phyloP scores from a whole-genome alignment of 2,888 invertebrate genomes.

The Exephanes ischioxanthus region DNA sequence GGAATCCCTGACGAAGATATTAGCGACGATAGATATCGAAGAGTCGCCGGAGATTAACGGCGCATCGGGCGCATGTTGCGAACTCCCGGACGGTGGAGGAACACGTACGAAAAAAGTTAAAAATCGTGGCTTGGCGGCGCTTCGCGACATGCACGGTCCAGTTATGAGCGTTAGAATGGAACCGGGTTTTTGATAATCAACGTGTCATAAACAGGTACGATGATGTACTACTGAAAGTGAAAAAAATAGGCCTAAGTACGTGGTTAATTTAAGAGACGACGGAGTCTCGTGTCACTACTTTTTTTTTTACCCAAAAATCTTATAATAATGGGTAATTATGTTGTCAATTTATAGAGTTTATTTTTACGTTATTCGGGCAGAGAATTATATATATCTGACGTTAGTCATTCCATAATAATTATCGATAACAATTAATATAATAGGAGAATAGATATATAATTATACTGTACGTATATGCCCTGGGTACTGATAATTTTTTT shows the following conservation, averaged over 20 bases:
- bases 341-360: conserved; percentile 65
- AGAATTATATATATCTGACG: conserved; percentile 55
- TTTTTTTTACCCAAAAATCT: conserved; percentile 42
- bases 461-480: conserved; percentile 15
- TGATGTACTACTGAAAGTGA: conserved; percentile 14
- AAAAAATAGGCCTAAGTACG: conserved; percentile 15
- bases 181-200: conserved; percentile 78
- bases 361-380: conserved; percentile 60
- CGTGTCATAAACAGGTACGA: conserved; percentile 4
- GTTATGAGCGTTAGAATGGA: conserved; percentile 81
- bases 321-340: conserved; percentile 49
- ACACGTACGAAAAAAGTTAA: conserved; percentile 65
- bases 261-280: conserved; percentile 8
- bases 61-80: neutral
- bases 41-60: conserved; percentile 34
- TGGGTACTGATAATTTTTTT: conserved; percentile 11
- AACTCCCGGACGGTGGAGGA: conserved; percentile 20
- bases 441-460: conserved; percentile 28
- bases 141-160: conserved; percentile 78
- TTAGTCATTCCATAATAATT: conserved; percentile 54
- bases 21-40: conserved; percentile 2
- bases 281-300: conserved; percentile 26
- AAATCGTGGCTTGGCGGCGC: conserved; percentile 78
- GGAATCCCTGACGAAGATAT: conserved; percentile 29
- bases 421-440: conserved; percentile 47